Evolutionary conservation across 2,888 invertebrate species (phyloP), one percentile per base, ranked within the genome.

Genomic region (Hyppa rectilinea): DNA sequence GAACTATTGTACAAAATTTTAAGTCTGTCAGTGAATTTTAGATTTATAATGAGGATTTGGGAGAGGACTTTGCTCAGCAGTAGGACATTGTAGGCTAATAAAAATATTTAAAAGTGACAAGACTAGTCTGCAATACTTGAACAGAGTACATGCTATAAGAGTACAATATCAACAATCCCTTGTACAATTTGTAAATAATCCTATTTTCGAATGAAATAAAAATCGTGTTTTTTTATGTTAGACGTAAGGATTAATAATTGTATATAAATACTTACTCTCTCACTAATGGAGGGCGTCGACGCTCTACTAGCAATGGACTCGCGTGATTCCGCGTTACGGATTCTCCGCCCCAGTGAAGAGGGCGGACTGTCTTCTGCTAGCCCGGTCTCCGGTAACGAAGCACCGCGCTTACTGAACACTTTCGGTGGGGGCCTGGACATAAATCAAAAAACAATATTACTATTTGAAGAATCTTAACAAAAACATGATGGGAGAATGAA

Each of bases 381-480:
- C 26, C 96, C 96, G 38, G 96, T 94, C 84, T 97, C 97, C 26
- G 97, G 97, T 71, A 96, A 86, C 2, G 96, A 96, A 17, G 94
- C 94, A 59, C 96, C 96, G 56, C 97, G 94, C 86, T 96, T 96
- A 84, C 91, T 94, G 89, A 97, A 96, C 88, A 96, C 96, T 94
- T 97, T 97, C 81, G 97, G 97, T 88, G 97, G 97, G 71, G 97
- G 97, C 87, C 97, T 97, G 36, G 26, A 61, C 3, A 34, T 43
- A 45, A 43, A 47, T 36, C 14, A 61, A 64, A 64, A 17, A 20
- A 26, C 26, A 26, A n/a, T 6, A 45, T 75, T 63, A 75, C 34
- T 45, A 66, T 52, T 66, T 52, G n/a, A 31, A 26, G 1, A 23
- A 66, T 50, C 10, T 26, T 29, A 62, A 50, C 5, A 7, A 53